A percentile compares a stretch with the other conserved stretches of the same genome.
These are phyloP conservation scores for Cancer borealis DNA, from an alignment of 2,888 invertebrate genomes.

Conservation along the genomic window DNA sequence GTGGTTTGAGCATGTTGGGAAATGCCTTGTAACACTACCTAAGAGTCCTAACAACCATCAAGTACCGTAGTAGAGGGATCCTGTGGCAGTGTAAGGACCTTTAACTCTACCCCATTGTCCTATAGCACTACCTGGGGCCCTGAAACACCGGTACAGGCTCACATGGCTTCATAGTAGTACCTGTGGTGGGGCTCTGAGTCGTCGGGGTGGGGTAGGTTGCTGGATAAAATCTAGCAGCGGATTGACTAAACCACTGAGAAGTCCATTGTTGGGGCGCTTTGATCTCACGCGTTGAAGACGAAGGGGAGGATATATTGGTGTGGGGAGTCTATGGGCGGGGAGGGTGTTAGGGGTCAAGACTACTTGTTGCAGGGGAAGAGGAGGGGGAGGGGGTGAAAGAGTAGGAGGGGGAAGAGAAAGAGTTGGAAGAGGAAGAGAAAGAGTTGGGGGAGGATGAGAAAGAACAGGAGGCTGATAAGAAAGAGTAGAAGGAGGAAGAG, in stretches of 20 bases:
- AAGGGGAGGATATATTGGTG: background rate
- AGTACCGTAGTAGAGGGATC: too few relatives aligned
- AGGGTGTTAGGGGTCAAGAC: background rate
- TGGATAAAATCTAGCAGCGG: background rate
- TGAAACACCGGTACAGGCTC: background rate
- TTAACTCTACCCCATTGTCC: background rate
- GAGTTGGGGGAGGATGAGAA: background rate
- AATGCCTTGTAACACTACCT: background rate
- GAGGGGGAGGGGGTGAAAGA: background rate
- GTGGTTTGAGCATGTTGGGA: too few relatives aligned
- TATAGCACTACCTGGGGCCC: background rate
- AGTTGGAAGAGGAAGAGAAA: background rate
- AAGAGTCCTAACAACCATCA: background rate
- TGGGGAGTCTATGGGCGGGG: background rate
- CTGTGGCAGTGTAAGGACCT: too few relatives aligned
- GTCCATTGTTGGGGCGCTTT: background rate
- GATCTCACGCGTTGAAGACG: background rate
- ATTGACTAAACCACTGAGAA: background rate
- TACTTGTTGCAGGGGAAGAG: background rate
- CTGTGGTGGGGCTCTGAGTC: constrained; percentile 9
- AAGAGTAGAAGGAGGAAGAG: background rate
- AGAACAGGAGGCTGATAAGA: background rate
- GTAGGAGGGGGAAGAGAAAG: background rate
- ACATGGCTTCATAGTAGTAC: background rate
- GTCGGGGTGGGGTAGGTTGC: constrained; percentile 2